These are phyloP conservation scores for Tribolium madens DNA, from an alignment of 1,140 invertebrate species.

Conservation along the genomic window DNA sequence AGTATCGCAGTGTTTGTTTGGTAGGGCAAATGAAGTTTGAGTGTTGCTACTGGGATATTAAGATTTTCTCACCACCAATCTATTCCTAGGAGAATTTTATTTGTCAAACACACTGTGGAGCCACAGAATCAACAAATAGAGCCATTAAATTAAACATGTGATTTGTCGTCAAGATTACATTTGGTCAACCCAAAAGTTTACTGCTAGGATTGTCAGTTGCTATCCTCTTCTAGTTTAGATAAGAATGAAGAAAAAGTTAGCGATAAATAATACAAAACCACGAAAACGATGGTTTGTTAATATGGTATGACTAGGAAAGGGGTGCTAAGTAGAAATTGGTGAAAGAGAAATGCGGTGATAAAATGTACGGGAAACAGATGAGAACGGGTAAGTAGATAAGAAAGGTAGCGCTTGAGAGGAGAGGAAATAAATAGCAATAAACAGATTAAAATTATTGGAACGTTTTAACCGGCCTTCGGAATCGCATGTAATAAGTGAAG, in stretches of 20 bases:
- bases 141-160: slow-evolving; percentile 39
- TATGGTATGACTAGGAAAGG: background rate
- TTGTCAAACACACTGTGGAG: background rate
- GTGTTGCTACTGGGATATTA: background rate
- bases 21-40: background rate
- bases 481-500: background rate
- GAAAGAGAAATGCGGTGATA: background rate
- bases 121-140: slow-evolving; percentile 26
- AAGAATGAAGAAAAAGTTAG: background rate
- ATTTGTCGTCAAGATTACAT: slow-evolving; percentile 25
- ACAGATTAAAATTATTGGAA: background rate
- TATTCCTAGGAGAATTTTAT: slow-evolving; percentile 7
- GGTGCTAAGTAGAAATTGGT: background rate
- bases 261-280: too few species aligned
- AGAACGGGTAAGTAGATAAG: background rate
- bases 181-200: slow-evolving; percentile 25
- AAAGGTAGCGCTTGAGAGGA: background rate
- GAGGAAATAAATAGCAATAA: background rate
- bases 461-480: background rate
- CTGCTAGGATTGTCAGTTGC: background rate
- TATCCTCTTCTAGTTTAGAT: background rate
- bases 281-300: background rate
- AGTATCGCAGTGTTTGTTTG: background rate
- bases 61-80: slow-evolving; percentile 4
- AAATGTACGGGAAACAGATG: background rate